Evolutionary conservation across 2,888 invertebrate genomes (phyloP).

Genomic region (Sinohyriopsis cumingii): DNA sequence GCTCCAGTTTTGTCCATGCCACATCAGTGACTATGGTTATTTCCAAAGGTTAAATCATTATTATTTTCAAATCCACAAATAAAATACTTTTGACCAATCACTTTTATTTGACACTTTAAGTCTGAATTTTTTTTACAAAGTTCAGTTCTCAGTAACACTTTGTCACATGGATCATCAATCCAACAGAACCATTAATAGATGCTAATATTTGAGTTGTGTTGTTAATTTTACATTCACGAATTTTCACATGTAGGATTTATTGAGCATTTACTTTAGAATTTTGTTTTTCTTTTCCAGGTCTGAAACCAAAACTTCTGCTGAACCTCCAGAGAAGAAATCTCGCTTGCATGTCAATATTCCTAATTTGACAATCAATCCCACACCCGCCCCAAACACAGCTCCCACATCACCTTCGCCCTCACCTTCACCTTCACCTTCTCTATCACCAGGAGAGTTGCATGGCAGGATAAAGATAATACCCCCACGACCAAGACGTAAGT

Average conservation of each 20-base stretch:
- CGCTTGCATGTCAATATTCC: slow-evolving; percentile 75
- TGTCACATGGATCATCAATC: no score
- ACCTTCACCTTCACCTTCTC: slow-evolving; percentile 23
- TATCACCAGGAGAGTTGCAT: slow-evolving; percentile 54
- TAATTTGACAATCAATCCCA: slow-evolving; percentile 31
- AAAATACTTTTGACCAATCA: no score
- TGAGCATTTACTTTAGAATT: background rate
- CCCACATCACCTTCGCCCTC: slow-evolving; percentile 20
- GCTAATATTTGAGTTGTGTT: no score
- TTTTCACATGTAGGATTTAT: background rate
- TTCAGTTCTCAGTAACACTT: no score
- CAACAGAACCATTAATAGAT: no score
- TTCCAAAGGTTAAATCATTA: no score
- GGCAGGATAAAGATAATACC: slow-evolving; percentile 84
- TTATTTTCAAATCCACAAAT: no score
- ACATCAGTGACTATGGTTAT: no score
- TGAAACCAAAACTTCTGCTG: slow-evolving; percentile 39
- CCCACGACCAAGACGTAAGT: slow-evolving; percentile 92
- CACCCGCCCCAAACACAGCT: slow-evolving; percentile 20
- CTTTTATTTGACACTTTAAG: no score
- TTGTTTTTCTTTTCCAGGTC: slow-evolving; percentile 23
- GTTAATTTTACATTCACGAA: no score
- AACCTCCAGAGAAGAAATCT: slow-evolving; percentile 82
- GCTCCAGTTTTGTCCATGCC: no score
- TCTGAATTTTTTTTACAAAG: no score